Conservation (phyloP, 2,113 vertebrate species). For the Eleginops maclovinus region DNA sequence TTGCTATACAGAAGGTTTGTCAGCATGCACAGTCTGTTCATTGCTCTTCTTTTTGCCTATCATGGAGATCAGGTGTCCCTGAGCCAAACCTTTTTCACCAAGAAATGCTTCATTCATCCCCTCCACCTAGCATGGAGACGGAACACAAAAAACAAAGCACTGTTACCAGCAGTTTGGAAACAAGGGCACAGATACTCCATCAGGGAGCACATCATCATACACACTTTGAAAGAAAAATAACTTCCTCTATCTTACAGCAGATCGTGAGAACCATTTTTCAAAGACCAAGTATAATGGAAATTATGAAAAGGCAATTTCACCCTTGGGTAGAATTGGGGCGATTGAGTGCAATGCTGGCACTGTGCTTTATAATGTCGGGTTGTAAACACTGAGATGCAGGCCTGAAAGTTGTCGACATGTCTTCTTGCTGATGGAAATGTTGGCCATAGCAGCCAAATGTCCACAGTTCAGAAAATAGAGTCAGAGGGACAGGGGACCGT, state of each 20-base stretch:
- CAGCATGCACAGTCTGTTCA: constrained; percentile 8
- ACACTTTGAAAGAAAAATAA: constrained; percentile 67
- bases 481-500: neutral
- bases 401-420: constrained; percentile 52
- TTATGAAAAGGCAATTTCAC: constrained; percentile 85
- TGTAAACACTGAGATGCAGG: constrained; percentile 69
- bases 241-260: constrained; percentile 63
- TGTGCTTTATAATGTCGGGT: constrained; percentile 54
- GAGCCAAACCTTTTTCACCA: constrained; percentile 39
- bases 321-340: constrained; percentile 80
- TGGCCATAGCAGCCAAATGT: constrained; percentile 4
- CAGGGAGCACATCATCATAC: constrained; percentile 75
- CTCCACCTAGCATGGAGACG: constrained; percentile 49
- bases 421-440: constrained; percentile 34
- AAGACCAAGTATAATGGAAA: constrained; percentile 79
- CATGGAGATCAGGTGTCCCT: constrained; percentile 48
- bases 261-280: constrained; percentile 78
- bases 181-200: constrained; percentile 63
- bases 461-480: constrained; percentile 41
- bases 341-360: constrained; percentile 43
- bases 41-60: constrained; percentile 13
- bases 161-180: constrained; percentile 50
- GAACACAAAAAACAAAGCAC: constrained; percentile 49
- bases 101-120: constrained; percentile 51
- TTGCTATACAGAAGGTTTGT: constrained; percentile 8